Evolutionary conservation across 2,113 vertebrate species (phyloP), one percentile per base, ranked within the genome.

Genomic region (Hemichromis elongatus): DNA sequence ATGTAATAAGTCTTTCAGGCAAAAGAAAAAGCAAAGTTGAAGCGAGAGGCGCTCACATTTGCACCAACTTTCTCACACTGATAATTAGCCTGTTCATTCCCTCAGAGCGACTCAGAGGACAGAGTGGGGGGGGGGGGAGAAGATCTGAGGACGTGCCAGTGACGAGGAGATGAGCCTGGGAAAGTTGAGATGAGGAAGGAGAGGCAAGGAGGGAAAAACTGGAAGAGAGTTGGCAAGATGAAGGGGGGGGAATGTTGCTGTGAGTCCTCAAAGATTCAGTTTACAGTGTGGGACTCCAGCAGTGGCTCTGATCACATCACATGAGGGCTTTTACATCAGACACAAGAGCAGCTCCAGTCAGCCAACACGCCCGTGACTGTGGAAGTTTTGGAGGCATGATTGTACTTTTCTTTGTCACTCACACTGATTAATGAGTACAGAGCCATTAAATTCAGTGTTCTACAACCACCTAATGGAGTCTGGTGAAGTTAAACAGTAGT

Each of bases 61-160:
- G 4, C 5, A 54, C 54, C 35, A 40, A 73, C 53, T 47, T 54
- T 10, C 24, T 45, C 54, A 45, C 50, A 30, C 73, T 21, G 79
- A 85, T 90, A 86, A 92, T 90, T 88, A 90, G 81, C 55, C 40
- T 35, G n/a, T 68, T n/a, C 70, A 30, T 83, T 85, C 57, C 53
- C 28, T 70, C 56, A 81, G 50, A 70, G 33, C 5, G 12, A 81
- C 54, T 88, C 70, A 5, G 59, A 79, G 78, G 85, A 81, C 77
- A 81, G 77, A 53, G 35, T 13, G 61, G 30, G 37, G n/a, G n/a
- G 45, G 53, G 33, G 10, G 19, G 53, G n/a, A 30, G 6, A 28
- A 54, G 28, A 80, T 86, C 78, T 52, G 45, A 87, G 37, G 78
- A 19, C 47, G 70, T 33, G 16, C 9, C 42, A 50, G 42, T 75